Base-by-base conservation (phyloP, 1,140 invertebrate species). In the Magallana gigas region DNA sequence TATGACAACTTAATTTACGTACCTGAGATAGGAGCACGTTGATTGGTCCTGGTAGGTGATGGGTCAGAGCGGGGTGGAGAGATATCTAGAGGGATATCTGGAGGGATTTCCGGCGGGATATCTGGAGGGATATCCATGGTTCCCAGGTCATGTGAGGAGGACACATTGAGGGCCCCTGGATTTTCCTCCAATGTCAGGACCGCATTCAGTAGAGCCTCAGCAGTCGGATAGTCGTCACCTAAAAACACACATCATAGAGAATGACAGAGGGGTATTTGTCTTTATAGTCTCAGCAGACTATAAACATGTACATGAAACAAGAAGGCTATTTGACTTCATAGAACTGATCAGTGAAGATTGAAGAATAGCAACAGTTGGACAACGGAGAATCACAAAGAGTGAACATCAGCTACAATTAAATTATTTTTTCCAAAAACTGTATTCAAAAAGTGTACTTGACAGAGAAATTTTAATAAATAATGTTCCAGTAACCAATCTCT, bases 221-320 rank as follows among this genome's bases (percentile, higher is more conserved):
- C 86, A 57, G 81, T 58, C 1, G 88, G 58, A 14, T 86, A 89
- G 59, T 87, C 86, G 83, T 89, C 88, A 56, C 88, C 88, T 89
- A 9, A 8, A 64, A 29, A 11, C 36, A 48, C 5, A 48, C 36
- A 48, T 48, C 36, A 48, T 48, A 48, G 36, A 48, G 36, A 48
- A 48, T 48, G 36, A 48, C 36, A 48, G 36, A 48, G 36, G 36
- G 36, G 36, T 48, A 48, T 4, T 48, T 48, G 36, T 0, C 36
- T 48, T 48, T 4, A 76, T 12, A 36, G 68, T 48, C 11, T 29
- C 18, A 14, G n/a, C 11, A 62, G 5, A 12, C 60, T 16, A 12
- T 6, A 62, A 12, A 1, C 60, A 16, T 23, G 5, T 1, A 62
- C 9, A 8, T 62, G 11, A 12, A 62, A 5, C 8, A 12, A 62